phyloP scores from a whole-genome alignment of 2,888 invertebrate species.

The Latheticus oryzae region DNA sequence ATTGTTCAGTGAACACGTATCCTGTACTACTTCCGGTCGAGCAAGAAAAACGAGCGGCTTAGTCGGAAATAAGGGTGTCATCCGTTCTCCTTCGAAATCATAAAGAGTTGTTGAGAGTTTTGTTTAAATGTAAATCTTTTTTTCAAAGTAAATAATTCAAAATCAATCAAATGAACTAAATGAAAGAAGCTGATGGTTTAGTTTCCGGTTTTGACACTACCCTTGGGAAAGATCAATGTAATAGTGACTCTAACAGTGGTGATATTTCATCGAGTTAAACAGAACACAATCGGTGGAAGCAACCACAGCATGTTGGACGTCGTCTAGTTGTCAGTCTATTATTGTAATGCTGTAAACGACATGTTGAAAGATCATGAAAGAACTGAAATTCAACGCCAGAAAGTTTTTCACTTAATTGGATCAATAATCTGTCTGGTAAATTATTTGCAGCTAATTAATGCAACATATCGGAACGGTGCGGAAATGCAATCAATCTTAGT shows the following conservation, averaged over 20 bases:
- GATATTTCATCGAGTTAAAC: slow-evolving; percentile 26
- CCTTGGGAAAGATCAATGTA: slow-evolving; percentile 26
- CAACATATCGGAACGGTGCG: no score
- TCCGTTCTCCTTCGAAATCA: slow-evolving; percentile 30
- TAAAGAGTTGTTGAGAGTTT: slow-evolving; percentile 13
- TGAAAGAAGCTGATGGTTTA: slow-evolving; percentile 6
- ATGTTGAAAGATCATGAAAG: no score
- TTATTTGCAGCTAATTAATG: no score
- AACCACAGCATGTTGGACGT: slow-evolving; percentile 15
- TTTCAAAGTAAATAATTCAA: no score
- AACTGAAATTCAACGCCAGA: no score
- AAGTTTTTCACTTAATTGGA: no score
- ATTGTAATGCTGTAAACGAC: no score
- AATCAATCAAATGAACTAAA: no score
- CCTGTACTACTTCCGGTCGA: slow-evolving; percentile 45
- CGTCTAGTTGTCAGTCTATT: slow-evolving; percentile 17
- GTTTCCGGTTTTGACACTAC: slow-evolving; percentile 14
- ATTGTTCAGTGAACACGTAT: slow-evolving; percentile 47
- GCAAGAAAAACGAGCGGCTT: slow-evolving; percentile 34
- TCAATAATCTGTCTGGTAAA: no score
- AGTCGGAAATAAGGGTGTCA: slow-evolving; percentile 37
- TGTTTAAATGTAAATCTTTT: slow-evolving; percentile 17
- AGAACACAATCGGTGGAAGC: slow-evolving; percentile 16
- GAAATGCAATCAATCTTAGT: no score
- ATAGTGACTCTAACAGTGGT: slow-evolving; percentile 21